phyloP scores from a whole-genome alignment of 2,888 invertebrate species.

The Parapristionchus giblindavisi region DNA sequence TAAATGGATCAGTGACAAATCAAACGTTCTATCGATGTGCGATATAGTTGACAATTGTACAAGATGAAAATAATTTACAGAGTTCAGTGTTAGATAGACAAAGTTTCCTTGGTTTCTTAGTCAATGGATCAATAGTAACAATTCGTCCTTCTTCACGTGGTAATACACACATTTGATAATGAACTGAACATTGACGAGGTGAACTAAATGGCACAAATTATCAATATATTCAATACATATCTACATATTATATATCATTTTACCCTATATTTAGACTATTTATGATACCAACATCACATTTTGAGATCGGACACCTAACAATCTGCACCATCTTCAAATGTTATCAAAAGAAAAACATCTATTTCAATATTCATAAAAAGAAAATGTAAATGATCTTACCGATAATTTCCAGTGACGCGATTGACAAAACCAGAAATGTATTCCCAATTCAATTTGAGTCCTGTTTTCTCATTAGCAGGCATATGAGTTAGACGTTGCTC shows the following conservation, averaged over 20 bases:
- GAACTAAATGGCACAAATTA: conserved; percentile 76
- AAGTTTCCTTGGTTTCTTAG: conserved; percentile 52
- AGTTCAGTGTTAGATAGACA: conserved; percentile 47
- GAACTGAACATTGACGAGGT: conserved; percentile 87
- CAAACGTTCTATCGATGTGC: too few relatives aligned
- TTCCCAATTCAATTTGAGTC: conserved; percentile 94
- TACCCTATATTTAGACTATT: too few relatives aligned
- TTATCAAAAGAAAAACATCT: neutral
- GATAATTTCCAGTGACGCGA: conserved; percentile 76
- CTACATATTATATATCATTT: too few relatives aligned
- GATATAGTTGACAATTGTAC: too few relatives aligned
- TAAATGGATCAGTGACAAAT: neutral
- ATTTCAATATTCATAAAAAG: too few relatives aligned
- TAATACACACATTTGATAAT: conserved; percentile 88
- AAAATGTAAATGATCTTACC: too few relatives aligned
- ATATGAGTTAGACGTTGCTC: conserved; percentile 79
- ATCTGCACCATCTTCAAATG: neutral
- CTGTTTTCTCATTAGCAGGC: conserved; percentile 80
- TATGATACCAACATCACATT: too few relatives aligned
- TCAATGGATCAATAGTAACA: conserved; percentile 54
- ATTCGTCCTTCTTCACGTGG: conserved; percentile 83
- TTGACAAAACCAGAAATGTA: conserved; percentile 90
- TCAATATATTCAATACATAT: neutral
- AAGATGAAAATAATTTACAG: too few relatives aligned
- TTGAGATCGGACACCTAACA: too few relatives aligned